Percentiles rank a stretch among this genome's conserved stretches.
Conservation (phyloP, 2,888 invertebrate species). For the Drosophila buzzatii region DNA sequence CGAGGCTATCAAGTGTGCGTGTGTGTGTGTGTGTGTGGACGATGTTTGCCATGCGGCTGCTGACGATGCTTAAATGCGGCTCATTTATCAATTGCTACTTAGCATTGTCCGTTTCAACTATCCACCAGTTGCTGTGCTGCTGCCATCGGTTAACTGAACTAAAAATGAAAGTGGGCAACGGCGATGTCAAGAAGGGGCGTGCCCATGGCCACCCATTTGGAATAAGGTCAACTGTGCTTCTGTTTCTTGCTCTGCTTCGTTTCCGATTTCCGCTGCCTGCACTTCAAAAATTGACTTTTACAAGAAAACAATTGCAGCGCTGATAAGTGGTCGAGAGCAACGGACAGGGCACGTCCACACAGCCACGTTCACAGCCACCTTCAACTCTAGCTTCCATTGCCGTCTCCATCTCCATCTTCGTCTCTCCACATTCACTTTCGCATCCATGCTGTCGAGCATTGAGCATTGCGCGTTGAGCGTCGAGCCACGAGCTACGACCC, state of each 20-base stretch:
- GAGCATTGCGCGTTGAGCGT: not conserved
- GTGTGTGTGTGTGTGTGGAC: slow-evolving; percentile 6
- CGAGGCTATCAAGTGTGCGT: not conserved
- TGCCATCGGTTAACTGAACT: slow-evolving; percentile 41
- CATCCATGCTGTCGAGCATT: slow-evolving; percentile 1
- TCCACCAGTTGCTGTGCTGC: slow-evolving; percentile 76
- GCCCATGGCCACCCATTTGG: slow-evolving; percentile 15
- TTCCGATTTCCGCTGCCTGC: slow-evolving; percentile 74
- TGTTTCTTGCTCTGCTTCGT: slow-evolving; percentile 53
- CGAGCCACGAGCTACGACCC: not conserved
- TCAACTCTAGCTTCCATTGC: slow-evolving; percentile 6
- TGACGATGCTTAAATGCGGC: slow-evolving; percentile 75
- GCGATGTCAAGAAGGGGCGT: not conserved
- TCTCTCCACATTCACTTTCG: not conserved
- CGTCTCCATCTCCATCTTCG: not conserved
- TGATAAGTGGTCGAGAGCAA: slow-evolving; percentile 70
- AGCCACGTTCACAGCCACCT: slow-evolving; percentile 32
- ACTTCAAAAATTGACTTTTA: slow-evolving; percentile 80
- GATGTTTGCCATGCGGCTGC: slow-evolving; percentile 49
- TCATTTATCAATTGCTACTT: slow-evolving; percentile 80
- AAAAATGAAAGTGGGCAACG: slow-evolving; percentile 8
- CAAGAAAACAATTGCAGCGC: slow-evolving; percentile 76
- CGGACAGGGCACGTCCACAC: slow-evolving; percentile 62
- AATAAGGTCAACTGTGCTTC: slow-evolving; percentile 72
- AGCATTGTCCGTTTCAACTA: slow-evolving; percentile 63